Evolutionary conservation across 2,113 vertebrate genomes (phyloP), one percentile per base, ranked within the genome.

Genomic region (Urocolius indicus): DNA sequence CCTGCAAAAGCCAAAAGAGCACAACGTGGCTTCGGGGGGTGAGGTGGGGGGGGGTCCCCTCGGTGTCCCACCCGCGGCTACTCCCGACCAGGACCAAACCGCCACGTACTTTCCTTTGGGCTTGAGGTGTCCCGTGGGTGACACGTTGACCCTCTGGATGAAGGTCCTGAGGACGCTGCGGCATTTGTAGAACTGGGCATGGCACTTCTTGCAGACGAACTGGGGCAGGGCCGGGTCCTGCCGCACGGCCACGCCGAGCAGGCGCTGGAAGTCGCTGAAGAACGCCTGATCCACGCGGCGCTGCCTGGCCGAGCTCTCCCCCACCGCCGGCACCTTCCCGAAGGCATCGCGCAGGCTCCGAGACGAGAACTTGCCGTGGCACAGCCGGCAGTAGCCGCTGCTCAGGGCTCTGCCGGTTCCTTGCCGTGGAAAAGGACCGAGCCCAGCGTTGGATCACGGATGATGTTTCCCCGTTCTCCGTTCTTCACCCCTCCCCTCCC

Each of bases 121-220:
- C 90, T 97, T 97, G 19, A 94, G 46, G 6, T 83, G 97, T 38
- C 96, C 94, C 0, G 95, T 75, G 3, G 99, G 98, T 3, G 98
- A 98, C 5, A 97, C 92, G 20, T 99, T 99, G 72, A 99, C 99
- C 67, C 98, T 97, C 97, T 99, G 99, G 84, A 99, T 98, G 65
- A 99, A 99, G 4, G 98, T 90, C 65, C 97, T 95, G 95, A 99
- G 98, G 86, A 99, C 96, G 88, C 98, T 97, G 96, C 98, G 98
- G 97, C 99, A 99, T 90, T 99, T 99, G 90, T 99, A 99, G 97
- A 99, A 99, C 97, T 99, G 99, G 38, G 98, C 80, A 27, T 99
- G 98, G 96, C 99, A 99, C 95, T 98, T 99, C 98, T 99, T 99
- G 95, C 99, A 99, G 93, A 99, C 98, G 3, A 99, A 99, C 93